Base-by-base conservation (phyloP, 2,888 invertebrate species). In the Cecidostiba fungosa region DNA sequence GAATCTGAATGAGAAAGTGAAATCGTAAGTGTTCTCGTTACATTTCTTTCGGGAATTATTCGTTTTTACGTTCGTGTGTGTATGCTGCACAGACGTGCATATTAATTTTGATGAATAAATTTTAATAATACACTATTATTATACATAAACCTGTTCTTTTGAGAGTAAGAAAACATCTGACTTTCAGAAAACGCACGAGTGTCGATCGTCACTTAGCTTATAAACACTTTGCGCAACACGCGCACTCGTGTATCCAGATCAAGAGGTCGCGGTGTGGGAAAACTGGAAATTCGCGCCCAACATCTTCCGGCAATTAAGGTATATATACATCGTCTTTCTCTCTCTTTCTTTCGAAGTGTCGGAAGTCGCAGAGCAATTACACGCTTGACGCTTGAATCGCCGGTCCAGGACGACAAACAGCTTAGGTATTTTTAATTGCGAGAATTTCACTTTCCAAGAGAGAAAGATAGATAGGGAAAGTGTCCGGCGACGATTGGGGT, bases 1-100 rank as follows among this genome's bases (percentile, higher is more conserved):
- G 50, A 39, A 23, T 36, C 26, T 5, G 36, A 16, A 26, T 36
- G 80, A 59, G 80, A 81, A 81, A 81, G 80, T 81, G 81, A 81
- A 81, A 81, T 50, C 32, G 32, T 36, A 81, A 81, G 59, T 72
- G 73, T 81, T 81, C 59, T 62, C 29, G 26, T 59, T 39, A 39
- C 6, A 26, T 50, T 66, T 77, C 36, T 66, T 66, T 66, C 16
- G 29, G 29, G 12, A 1, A 16, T 59, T 77, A n/a, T 77, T 77
- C 39, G 59, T 76, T 14, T 32, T 39, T 36, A 39, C n/a, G 3
- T 16, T 1, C 12, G 26, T 12, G 3, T 29, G n/a, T n/a, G n/a
- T n/a, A n/a, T n/a, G n/a, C 29, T 5, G 8, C 66, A 14, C 10
- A 2, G 12, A 10, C 23, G 29, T n/a, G 66, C 29, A n/a, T n/a